Percentiles rank a stretch among this genome's conserved stretches.
phyloP scores from a whole-genome alignment of 2,113 vertebrate species.

The Gadus macrocephalus region DNA sequence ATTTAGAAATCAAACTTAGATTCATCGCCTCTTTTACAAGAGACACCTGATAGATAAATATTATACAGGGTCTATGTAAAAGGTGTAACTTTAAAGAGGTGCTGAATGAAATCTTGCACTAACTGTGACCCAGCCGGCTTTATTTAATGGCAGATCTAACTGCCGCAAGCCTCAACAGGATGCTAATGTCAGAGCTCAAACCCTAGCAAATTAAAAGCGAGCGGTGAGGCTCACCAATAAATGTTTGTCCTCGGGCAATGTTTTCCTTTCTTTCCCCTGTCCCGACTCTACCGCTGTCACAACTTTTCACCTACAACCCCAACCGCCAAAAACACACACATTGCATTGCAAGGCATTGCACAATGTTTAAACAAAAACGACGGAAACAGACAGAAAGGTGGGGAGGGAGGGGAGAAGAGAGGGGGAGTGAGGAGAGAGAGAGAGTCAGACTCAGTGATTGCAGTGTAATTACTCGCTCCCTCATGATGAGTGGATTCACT shows the following conservation, averaged over 20 bases:
- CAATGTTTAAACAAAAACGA: constrained; percentile 19
- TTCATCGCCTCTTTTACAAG: too few species aligned
- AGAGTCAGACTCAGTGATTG: constrained; percentile 30
- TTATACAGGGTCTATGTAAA: too few species aligned
- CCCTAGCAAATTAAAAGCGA: constrained; percentile 61
- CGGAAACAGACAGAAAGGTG: constrained; percentile 17
- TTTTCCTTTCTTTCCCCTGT: constrained; percentile 43
- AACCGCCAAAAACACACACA: constrained; percentile 23
- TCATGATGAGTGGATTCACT: constrained; percentile 43
- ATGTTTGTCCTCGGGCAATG: constrained; percentile 58
- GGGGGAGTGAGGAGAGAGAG: background rate
- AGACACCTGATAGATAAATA: too few species aligned
- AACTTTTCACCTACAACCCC: constrained; percentile 36
- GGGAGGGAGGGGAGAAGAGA: background rate
- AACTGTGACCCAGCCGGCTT: constrained; percentile 22
- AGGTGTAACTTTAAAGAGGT: too few species aligned
- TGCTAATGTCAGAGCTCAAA: constrained; percentile 41
- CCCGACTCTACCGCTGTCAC: constrained; percentile 42
- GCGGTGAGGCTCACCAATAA: constrained; percentile 52
- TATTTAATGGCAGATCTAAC: constrained; percentile 49
- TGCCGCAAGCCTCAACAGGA: constrained; percentile 60
- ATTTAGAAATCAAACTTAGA: too few species aligned
- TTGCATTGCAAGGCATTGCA: constrained; percentile 32
- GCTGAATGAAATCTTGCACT: too few species aligned
- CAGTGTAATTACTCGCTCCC: constrained; percentile 31